phyloP scores from a whole-genome alignment of 2,888 invertebrate species.

The Ptychoptera albimana region DNA sequence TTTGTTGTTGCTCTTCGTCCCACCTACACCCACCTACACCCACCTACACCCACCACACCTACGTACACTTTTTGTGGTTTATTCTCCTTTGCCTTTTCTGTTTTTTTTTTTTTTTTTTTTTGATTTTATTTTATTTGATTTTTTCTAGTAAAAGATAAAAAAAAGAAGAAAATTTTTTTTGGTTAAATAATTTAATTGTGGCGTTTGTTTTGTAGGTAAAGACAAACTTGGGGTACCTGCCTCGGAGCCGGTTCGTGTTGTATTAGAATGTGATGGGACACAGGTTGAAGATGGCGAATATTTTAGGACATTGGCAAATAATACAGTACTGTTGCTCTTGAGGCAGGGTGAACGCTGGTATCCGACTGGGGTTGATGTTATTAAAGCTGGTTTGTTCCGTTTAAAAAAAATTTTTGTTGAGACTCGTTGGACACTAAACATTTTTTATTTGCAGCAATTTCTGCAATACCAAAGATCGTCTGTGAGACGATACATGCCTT shows the following conservation, averaged over 20 bases:
- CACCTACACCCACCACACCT: no score
- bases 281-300: constrained; percentile 94
- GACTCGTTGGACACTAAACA: not conserved
- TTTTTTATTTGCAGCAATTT: constrained; percentile 54
- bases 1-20: no score
- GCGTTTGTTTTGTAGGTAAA: constrained; percentile 42
- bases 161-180: not conserved
- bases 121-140: no score
- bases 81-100: no score
- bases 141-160: no score
- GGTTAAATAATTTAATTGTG: not conserved
- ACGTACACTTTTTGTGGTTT: no score
- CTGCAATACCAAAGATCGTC: constrained; percentile 91
- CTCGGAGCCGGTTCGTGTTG: constrained; percentile 76
- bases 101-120: no score
- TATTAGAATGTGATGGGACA: constrained; percentile 90
- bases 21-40: no score
- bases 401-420: not conserved
- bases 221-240: constrained; percentile 79
- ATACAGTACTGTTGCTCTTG: constrained; percentile 76
- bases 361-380: constrained; percentile 86
- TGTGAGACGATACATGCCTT: constrained; percentile 93
- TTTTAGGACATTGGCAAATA: constrained; percentile 84
- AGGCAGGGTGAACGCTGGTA: constrained; percentile 86
- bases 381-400: constrained; percentile 66